phyloP scores from a whole-genome alignment of 2,113 vertebrate species.

The Psilopsiagon aurifrons region DNA sequence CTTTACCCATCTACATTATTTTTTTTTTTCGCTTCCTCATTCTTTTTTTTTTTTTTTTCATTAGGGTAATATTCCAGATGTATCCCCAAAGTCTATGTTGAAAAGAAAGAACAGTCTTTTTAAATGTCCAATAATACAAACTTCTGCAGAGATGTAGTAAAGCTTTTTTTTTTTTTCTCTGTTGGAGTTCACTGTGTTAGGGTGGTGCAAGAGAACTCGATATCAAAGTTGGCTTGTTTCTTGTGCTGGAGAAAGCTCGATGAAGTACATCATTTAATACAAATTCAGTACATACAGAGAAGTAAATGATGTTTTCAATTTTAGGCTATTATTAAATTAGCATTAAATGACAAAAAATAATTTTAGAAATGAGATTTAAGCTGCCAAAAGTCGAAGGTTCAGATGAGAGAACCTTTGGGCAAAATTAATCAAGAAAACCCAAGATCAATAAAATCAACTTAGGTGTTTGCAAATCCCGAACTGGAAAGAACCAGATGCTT shows the following conservation, averaged over 20 bases:
- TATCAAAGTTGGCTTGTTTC: background rate
- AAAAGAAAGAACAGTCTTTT: background rate
- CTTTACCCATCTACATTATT: background rate
- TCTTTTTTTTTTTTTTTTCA: background rate
- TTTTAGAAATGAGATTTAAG: background rate
- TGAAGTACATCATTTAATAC: background rate
- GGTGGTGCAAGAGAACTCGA: background rate
- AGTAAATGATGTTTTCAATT: background rate
- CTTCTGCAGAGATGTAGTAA: background rate
- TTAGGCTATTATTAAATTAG: background rate
- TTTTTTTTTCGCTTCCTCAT: background rate
- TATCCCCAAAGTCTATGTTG: background rate
- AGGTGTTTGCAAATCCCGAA: background rate
- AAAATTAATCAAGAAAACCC: background rate
- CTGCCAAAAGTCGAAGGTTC: background rate
- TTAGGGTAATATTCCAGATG: background rate
- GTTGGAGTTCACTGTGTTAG: accelerated
- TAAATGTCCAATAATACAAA: background rate
- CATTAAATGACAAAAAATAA: background rate
- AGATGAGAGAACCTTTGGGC: background rate
- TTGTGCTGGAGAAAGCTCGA: background rate
- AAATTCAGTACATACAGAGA: background rate
- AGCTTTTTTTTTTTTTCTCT: background rate
- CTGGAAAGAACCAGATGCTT: background rate
- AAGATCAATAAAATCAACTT: background rate